Percentiles rank a stretch among this genome's conserved stretches.
phyloP scores from a whole-genome alignment of 1,140 invertebrate species.

The Nasonia giraulti region DNA sequence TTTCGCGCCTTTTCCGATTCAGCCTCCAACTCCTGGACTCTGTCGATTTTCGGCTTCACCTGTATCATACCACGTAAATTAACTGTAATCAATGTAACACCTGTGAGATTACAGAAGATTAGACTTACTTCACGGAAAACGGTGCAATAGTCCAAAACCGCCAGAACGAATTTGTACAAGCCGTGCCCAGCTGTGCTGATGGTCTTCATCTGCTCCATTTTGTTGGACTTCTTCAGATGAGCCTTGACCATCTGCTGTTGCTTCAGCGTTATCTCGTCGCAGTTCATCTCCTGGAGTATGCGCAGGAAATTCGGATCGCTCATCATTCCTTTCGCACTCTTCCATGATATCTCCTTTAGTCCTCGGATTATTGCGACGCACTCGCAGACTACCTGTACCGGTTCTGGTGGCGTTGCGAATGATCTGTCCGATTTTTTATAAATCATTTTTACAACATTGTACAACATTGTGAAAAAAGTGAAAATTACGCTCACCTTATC shows the following conservation, averaged over 20 bases:
- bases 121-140: conserved; percentile 84
- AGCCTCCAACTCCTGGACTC: conserved; percentile 83
- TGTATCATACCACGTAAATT: conserved; percentile 39
- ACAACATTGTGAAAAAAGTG: not conserved
- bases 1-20: conserved; percentile 78
- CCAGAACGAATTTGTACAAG: conserved; percentile 88
- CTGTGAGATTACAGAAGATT: not conserved
- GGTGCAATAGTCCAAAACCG: conserved; percentile 89
- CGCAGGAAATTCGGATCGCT: conserved; percentile 89
- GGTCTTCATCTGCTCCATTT: conserved; percentile 83
- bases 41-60: conserved; percentile 90
- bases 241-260: conserved; percentile 82
- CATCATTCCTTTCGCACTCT: conserved; percentile 92
- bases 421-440: conserved; percentile 73
- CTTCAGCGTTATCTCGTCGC: conserved; percentile 84
- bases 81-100: not conserved
- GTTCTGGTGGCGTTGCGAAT: conserved; percentile 91
- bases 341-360: conserved; percentile 90
- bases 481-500: conserved; percentile 77
- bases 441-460: not conserved
- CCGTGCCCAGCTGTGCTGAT: conserved; percentile 89
- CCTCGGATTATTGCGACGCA: conserved; percentile 89
- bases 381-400: conserved; percentile 91
- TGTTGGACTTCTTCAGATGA: conserved; percentile 82
- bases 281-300: conserved; percentile 88